Evolutionary conservation across 2,113 vertebrate genomes (phyloP).

Genomic region (Apteryx mantelli): DNA sequence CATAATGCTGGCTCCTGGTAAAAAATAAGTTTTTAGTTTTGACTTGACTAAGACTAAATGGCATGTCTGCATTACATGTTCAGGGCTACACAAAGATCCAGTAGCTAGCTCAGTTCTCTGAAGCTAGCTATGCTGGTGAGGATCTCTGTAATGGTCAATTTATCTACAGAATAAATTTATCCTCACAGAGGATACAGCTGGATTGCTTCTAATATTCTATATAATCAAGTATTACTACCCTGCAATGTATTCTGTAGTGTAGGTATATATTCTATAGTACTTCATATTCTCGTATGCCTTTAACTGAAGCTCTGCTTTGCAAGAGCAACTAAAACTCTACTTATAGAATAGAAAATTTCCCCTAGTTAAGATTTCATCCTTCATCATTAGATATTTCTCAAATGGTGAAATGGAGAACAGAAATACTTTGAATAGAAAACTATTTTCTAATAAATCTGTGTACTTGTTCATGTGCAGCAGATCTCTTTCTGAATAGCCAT

Average conservation of each 20-base stretch:
- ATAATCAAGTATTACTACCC: background rate
- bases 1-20: background rate
- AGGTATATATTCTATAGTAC: background rate
- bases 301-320: background rate
- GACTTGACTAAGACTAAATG: too few relatives aligned
- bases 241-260: background rate
- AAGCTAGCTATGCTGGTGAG: background rate
- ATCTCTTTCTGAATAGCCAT: background rate
- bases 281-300: background rate
- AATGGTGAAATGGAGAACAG: background rate
- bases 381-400: background rate
- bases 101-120: background rate
- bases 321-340: background rate
- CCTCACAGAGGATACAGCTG: background rate
- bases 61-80: too few relatives aligned
- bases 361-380: background rate
- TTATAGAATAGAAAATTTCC: background rate
- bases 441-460: background rate
- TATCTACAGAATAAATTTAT: background rate
- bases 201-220: background rate
- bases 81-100: too few relatives aligned
- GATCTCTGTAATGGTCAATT: background rate
- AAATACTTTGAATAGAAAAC: background rate
- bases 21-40: too few relatives aligned
- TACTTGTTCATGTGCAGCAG: background rate